These are phyloP conservation scores for Nannoperca australis DNA, from an alignment of 2,797 vertebrate species.

Conservation along the genomic window DNA sequence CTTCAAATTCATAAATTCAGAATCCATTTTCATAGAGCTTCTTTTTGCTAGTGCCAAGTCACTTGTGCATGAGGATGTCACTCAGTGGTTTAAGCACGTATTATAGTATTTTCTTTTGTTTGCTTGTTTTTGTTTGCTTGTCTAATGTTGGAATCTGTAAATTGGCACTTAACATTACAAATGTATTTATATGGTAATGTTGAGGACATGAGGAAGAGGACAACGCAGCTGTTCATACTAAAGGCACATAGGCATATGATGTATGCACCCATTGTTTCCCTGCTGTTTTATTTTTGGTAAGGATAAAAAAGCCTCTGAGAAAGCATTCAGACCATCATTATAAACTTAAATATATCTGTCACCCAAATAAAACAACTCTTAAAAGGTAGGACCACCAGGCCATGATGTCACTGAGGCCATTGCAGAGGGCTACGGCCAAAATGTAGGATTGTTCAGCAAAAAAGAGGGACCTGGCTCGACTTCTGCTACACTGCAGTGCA, in stretches of 20 bases:
- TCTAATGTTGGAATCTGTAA: slow-evolving; percentile 32
- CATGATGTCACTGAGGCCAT: neutral
- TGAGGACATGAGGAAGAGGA: slow-evolving; percentile 6
- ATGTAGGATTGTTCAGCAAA: no score
- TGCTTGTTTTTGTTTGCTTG: slow-evolving; percentile 28
- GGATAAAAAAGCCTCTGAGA: neutral
- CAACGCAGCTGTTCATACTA: slow-evolving; percentile 8
- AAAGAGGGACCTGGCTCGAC: no score
- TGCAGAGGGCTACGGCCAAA: no score
- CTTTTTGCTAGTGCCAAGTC: slow-evolving; percentile 45
- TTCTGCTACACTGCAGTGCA: no score
- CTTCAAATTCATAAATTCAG: slow-evolving; percentile 65
- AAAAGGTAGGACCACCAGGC: neutral
- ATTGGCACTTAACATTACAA: slow-evolving; percentile 23
- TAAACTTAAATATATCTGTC: neutral
- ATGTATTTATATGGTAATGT: slow-evolving; percentile 38
- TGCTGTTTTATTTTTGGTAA: slow-evolving; percentile 12
- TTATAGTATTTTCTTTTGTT: slow-evolving; percentile 21
- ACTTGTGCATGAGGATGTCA: slow-evolving; percentile 48
- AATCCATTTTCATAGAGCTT: slow-evolving; percentile 51
- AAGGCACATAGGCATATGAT: slow-evolving; percentile 3
- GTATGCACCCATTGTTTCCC: slow-evolving; percentile 2
- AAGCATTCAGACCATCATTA: neutral
- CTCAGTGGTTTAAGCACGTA: slow-evolving; percentile 15
- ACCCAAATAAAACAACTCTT: neutral